Conservation (phyloP, 1,140 invertebrate genomes). For the Trinorchestia longiramus region DNA sequence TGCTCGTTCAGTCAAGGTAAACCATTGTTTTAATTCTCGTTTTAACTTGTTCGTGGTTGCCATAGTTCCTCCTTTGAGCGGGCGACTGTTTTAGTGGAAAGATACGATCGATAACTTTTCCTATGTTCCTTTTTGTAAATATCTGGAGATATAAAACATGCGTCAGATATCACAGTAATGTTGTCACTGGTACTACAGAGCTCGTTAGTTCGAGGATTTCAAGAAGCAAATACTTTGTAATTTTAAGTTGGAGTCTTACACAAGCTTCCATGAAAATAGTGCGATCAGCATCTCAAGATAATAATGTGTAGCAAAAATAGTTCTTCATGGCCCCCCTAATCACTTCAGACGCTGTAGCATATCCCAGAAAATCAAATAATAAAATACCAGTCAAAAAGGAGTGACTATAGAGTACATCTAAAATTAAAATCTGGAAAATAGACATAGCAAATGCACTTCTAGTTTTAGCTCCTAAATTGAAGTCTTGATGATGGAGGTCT, state of each 20-base stretch:
- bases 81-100: no score
- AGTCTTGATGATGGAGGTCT: background rate
- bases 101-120: background rate
- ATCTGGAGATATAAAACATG: background rate
- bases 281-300: background rate
- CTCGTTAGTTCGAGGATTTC: background rate
- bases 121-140: no score
- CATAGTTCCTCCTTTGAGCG: no score
- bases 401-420: background rate
- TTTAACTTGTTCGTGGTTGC: no score
- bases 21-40: no score
- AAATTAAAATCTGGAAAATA: background rate
- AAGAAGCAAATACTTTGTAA: background rate
- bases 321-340: background rate
- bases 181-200: background rate
- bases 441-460: background rate
- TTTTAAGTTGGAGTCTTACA: background rate
- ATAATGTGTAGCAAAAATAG: background rate
- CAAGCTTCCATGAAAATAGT: background rate
- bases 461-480: background rate
- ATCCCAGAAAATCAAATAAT: background rate
- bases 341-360: background rate
- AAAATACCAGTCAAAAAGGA: background rate
- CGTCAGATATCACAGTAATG: background rate
- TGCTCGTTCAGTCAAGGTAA: no score